These are phyloP conservation scores for Hemibates koningsi DNA, from an alignment of 2,113 vertebrate species.

Conservation along the genomic window DNA sequence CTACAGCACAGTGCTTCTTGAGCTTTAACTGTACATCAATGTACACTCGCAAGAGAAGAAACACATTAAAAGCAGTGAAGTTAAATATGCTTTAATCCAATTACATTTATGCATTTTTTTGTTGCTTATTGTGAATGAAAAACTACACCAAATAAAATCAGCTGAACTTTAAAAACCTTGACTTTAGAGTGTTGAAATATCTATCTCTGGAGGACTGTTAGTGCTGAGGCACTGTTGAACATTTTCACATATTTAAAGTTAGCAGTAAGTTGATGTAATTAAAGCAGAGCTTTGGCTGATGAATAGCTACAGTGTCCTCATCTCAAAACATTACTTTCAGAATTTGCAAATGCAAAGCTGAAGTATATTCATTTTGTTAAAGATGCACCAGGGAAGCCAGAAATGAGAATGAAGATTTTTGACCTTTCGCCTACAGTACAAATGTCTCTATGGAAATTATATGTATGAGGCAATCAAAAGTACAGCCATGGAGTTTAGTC, in stretches of 20 bases:
- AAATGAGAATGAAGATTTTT: not conserved
- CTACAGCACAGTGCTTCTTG: not conserved
- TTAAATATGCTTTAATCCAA: not conserved
- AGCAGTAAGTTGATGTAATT: not conserved
- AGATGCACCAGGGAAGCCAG: not conserved
- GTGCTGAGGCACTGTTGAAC: not conserved
- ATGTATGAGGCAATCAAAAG: constrained; percentile 31
- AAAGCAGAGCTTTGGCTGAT: constrained; percentile 1
- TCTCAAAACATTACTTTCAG: not conserved
- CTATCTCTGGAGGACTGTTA: not conserved
- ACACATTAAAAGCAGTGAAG: not conserved
- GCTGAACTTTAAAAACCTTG: not conserved
- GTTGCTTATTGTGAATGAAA: not conserved
- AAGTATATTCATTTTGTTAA: not conserved
- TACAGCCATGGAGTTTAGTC: not conserved
- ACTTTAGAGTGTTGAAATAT: not conserved
- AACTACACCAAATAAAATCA: not conserved
- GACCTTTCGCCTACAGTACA: not conserved
- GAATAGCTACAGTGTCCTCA: not conserved
- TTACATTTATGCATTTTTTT: not conserved
- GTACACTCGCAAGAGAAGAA: not conserved
- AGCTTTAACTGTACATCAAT: not conserved
- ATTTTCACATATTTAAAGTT: not conserved
- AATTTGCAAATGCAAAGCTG: not conserved
- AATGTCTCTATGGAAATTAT: not conserved